A percentile compares a stretch with the other conserved stretches of the same genome.
These are phyloP conservation scores for Eristalis arbustorum DNA, from an alignment of 2,888 invertebrate genomes.

Conservation along the genomic window DNA sequence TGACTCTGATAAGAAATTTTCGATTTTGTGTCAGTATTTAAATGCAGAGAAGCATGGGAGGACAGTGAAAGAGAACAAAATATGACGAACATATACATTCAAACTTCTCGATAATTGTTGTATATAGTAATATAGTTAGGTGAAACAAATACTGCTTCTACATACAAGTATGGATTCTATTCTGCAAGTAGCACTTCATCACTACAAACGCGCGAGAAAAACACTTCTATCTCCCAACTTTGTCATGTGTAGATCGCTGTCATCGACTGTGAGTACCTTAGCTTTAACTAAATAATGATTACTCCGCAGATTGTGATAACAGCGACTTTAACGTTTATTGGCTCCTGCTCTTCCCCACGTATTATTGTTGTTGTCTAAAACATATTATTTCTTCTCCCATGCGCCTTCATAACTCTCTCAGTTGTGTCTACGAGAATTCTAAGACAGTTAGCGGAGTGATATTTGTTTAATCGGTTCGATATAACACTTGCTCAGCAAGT, in stretches of 20 bases:
- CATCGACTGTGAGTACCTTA: constrained; percentile 63
- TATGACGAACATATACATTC: constrained; percentile 35
- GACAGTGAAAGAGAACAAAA: constrained; percentile 40
- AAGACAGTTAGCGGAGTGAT: constrained; percentile 65
- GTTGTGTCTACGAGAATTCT: constrained; percentile 55
- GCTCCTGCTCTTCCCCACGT: constrained; percentile 58
- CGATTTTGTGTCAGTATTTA: constrained; percentile 36
- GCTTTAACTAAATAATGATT: constrained; percentile 64
- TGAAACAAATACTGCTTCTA: constrained; percentile 37
- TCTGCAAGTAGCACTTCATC: constrained; percentile 50
- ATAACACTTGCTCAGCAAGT: constrained; percentile 52
- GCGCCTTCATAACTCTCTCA: constrained; percentile 44
- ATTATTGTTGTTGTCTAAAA: constrained; percentile 40
- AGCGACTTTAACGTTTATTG: constrained; percentile 61
- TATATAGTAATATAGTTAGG: constrained; percentile 36
- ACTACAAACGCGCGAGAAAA: constrained; percentile 41
- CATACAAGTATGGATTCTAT: constrained; percentile 23
- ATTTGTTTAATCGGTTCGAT: constrained; percentile 67
- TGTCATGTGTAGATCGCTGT: constrained; percentile 53
- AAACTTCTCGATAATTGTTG: constrained; percentile 33
- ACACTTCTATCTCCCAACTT: constrained; percentile 45
- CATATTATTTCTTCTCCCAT: constrained; percentile 33
- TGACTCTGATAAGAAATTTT: constrained; percentile 65
- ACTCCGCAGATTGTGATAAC: constrained; percentile 67
- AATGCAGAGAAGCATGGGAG: constrained; percentile 14